Evolutionary conservation across 1,140 invertebrate genomes (phyloP).

Genomic region (Drosophila pruinosa): DNA sequence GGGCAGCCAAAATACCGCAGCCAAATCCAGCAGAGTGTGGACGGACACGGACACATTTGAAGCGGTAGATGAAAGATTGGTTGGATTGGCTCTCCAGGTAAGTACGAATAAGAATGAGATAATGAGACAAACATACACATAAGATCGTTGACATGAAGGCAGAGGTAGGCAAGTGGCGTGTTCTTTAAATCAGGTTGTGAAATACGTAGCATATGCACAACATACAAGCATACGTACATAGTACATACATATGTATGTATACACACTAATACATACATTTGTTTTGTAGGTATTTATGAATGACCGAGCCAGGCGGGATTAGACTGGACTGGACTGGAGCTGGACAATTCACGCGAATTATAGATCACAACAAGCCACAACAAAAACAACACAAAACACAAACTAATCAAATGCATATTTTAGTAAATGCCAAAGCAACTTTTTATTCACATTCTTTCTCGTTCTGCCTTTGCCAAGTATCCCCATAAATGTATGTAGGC

Average conservation of each 20-base stretch:
- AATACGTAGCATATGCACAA: slow-evolving; percentile 49
- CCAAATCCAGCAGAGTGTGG: not conserved
- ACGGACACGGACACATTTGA: not conserved
- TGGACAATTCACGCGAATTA: slow-evolving; percentile 10
- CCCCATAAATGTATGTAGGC: not conserved
- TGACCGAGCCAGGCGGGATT: slow-evolving; percentile 39
- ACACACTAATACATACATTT: too few relatives aligned
- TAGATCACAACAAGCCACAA: slow-evolving; percentile 14
- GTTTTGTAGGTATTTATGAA: slow-evolving; percentile 66
- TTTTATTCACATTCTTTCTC: slow-evolving; percentile 38
- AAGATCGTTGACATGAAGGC: slow-evolving; percentile 70
- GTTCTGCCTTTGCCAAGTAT: slow-evolving; percentile 6
- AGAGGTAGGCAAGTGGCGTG: slow-evolving; percentile 59
- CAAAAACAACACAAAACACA: slow-evolving; percentile 8
- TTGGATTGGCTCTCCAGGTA: slow-evolving; percentile 21
- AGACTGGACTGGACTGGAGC: slow-evolving; percentile 6
- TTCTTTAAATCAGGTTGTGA: slow-evolving; percentile 69
- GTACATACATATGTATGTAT: too few relatives aligned
- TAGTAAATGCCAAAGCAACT: slow-evolving; percentile 46
- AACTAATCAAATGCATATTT: slow-evolving; percentile 60
- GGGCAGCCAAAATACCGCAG: slow-evolving; percentile 22
- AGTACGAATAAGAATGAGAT: slow-evolving; percentile 32
- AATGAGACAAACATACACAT: slow-evolving; percentile 48
- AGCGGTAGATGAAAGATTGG: slow-evolving; percentile 19
- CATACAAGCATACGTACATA: too few relatives aligned